phyloP scores from a whole-genome alignment of 2,113 vertebrate genomes.

The Clarias batrachus region DNA sequence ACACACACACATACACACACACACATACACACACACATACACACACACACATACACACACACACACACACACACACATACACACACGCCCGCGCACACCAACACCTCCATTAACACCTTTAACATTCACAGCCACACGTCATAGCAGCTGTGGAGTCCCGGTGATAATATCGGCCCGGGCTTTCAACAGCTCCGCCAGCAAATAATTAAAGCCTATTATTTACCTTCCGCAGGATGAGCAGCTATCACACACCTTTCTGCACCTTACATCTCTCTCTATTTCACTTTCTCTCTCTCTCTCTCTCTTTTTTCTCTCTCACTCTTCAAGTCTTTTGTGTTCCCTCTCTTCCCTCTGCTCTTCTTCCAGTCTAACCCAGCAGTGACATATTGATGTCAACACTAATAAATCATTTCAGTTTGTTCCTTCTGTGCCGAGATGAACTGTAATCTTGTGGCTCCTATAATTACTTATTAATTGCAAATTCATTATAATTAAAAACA shows the following conservation, averaged over 20 bases:
- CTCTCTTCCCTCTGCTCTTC: conserved; percentile 32
- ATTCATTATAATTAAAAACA: too few relatives aligned
- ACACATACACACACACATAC: neutral
- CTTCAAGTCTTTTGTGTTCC: neutral
- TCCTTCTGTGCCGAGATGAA: conserved; percentile 77
- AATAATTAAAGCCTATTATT: conserved; percentile 80
- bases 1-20: conserved; percentile 5
- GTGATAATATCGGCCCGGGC: conserved; percentile 65
- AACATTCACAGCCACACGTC: conserved; percentile 69
- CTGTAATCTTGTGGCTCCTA: conserved; percentile 80
- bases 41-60: too few relatives aligned
- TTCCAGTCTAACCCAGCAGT: conserved; percentile 64
- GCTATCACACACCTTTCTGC: conserved; percentile 55
- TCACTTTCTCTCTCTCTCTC: conserved; percentile 44
- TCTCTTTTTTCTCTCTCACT: neutral
- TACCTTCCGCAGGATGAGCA: conserved; percentile 70
- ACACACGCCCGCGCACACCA: too few relatives aligned
- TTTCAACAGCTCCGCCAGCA: conserved; percentile 67
- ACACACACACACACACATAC: neutral
- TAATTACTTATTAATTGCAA: too few relatives aligned
- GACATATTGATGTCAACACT: conserved; percentile 79
- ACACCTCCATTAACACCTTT: conserved; percentile 61
- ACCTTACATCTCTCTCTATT: conserved; percentile 31
- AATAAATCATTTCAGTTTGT: conserved; percentile 86
- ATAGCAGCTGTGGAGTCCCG: conserved; percentile 73